These are phyloP conservation scores for Palythoa grandis DNA, from an alignment of 92 coral and sea anemone species.

Conservation along the genomic window DNA sequence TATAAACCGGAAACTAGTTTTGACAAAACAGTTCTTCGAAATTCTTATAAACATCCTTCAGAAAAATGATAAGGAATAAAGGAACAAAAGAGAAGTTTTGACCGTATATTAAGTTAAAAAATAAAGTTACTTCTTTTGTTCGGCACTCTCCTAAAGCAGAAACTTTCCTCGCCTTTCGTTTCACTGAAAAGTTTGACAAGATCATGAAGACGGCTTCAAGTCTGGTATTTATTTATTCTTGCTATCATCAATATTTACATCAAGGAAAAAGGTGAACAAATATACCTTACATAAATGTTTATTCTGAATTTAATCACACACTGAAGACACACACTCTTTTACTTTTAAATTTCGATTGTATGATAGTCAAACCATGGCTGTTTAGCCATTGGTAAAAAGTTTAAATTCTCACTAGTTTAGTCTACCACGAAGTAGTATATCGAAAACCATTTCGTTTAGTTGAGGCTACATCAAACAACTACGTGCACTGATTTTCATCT, in stretches of 20 bases:
- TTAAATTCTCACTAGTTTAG: background rate
- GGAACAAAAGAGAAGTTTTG: background rate
- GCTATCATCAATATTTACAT: slow-evolving; percentile 66
- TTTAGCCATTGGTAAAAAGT: background rate
- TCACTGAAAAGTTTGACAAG: background rate
- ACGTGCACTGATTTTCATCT: background rate
- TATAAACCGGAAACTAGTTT: slow-evolving; percentile 28
- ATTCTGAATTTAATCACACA: slow-evolving; percentile 46
- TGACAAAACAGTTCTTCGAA: background rate
- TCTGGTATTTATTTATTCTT: slow-evolving; percentile 61
- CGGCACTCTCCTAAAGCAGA: background rate
- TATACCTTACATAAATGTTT: slow-evolving; percentile 65
- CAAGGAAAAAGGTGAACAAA: slow-evolving; percentile 65
- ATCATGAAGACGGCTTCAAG: slow-evolving; percentile 1
- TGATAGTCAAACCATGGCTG: background rate
- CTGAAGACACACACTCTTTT: background rate
- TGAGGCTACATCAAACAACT: too few relatives aligned
- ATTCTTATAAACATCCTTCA: background rate
- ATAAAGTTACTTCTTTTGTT: background rate
- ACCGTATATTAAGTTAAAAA: background rate
- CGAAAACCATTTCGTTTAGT: too few relatives aligned
- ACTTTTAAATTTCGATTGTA: slow-evolving; percentile 12
- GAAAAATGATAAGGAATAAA: slow-evolving; percentile 17
- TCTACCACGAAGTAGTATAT: too few relatives aligned
- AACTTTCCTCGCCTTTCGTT: background rate